A percentile compares a stretch with the other conserved stretches of the same genome.
Evolutionary conservation across 2,797 vertebrate genomes (phyloP).

Genomic region (Hozukius guyotensis): DNA sequence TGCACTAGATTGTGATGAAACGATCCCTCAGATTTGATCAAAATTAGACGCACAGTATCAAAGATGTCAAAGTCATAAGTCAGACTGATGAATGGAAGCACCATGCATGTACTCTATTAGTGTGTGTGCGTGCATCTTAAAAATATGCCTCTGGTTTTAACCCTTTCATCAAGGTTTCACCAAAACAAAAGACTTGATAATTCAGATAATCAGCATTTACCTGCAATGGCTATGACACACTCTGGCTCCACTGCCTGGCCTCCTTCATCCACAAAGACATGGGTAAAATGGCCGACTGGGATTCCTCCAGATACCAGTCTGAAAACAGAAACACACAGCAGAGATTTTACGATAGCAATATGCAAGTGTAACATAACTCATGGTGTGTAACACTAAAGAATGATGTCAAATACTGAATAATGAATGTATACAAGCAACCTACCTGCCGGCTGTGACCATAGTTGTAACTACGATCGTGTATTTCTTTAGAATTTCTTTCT

Average conservation of each 20-base stretch:
- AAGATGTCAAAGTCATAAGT: background rate
- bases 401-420: background rate
- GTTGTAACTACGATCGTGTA: constrained; percentile 89
- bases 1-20: background rate
- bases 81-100: background rate
- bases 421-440: background rate
- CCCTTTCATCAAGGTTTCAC: background rate
- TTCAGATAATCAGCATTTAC: constrained; percentile 68
- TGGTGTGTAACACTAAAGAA: background rate
- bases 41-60: background rate
- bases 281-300: constrained; percentile 86
- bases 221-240: constrained; percentile 87
- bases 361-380: background rate
- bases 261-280: constrained; percentile 93
- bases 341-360: background rate
- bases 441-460: constrained; percentile 92
- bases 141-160: background rate
- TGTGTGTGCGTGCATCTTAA: background rate
- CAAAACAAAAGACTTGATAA: background rate
- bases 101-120: background rate
- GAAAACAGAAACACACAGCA: constrained; percentile 12
- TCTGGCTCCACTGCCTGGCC: constrained; percentile 91
- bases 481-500: constrained; percentile 75
- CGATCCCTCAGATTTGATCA: background rate
- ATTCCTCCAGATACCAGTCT: constrained; percentile 89